Evolutionary conservation across 35 echinoderm and acorn worm species (phyloP), one percentile per base, ranked within the genome.

Genomic region (Acanthaster planci): DNA sequence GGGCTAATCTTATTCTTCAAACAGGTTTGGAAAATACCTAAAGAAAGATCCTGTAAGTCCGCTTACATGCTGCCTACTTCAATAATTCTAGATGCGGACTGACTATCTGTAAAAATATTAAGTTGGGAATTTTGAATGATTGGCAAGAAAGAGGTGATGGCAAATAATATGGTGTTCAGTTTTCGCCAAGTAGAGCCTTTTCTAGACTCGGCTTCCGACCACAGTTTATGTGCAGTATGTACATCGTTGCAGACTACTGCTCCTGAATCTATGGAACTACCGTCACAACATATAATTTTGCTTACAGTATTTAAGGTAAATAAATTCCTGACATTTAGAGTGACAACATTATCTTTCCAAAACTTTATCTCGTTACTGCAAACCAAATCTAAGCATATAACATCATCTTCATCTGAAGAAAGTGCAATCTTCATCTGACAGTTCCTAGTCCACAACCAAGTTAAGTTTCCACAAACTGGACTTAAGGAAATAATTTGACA

Each of bases 391-490:
- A 57, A 57, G 55, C 55, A 57, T 16, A 57, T 22, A 12, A 57
- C 55, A 19, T 57, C 10, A 57, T 19, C 1, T 57, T 2, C 2
- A 22, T 57, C 9, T 16, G 17, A 16, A 57, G 55, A 16, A 19
- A 19, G 55, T 3, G 55, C 55, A 59, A 59, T 59, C 27, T 59
- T 59, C 0, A 59, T 26, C 27, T 59, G 55, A 59, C 55, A 59
- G 3, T 59, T 18, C 27, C 55, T 59, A 26, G 55, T 59, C 55
- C 19, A n/a, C 55, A 59, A 26, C 55, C 55, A n/a, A 59, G 55
- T 59, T 59, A 59, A 59, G 27, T 59, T 59, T 18, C 55, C 55
- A 59, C 15, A 59, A 59, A 59, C 55, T 59, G 55, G 55, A 59
- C 55, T 26, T 59, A 59, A 26, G 27, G 55, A 59, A 59, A 59